phyloP scores from a whole-genome alignment of 2,113 vertebrate genomes.

The Percina caprodes region DNA sequence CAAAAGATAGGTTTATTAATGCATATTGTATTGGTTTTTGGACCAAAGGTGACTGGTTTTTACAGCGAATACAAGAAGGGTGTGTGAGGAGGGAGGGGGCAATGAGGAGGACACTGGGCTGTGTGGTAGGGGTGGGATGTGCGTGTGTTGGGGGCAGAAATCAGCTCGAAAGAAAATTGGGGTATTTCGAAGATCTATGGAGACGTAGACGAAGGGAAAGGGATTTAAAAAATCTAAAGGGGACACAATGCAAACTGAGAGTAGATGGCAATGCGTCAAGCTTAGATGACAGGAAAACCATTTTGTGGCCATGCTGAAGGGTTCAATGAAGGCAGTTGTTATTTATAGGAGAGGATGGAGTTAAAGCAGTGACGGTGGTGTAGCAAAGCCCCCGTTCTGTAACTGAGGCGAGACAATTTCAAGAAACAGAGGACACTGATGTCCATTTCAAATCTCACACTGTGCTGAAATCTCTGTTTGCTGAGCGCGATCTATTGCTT shows the following conservation, averaged over 20 bases:
- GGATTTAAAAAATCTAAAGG: constrained; percentile 51
- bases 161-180: constrained; percentile 67
- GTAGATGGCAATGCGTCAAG: constrained; percentile 72
- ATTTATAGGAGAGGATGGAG: constrained; percentile 68
- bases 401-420: constrained; percentile 27
- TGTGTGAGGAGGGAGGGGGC: constrained; percentile 70
- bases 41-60: constrained; percentile 62
- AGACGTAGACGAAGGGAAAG: constrained; percentile 21
- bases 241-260: constrained; percentile 59
- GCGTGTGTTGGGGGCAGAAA: constrained; percentile 65
- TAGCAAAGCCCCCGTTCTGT: constrained; percentile 19
- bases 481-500: constrained; percentile 50
- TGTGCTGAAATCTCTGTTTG: constrained; percentile 38
- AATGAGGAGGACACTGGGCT: constrained; percentile 63
- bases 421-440: constrained; percentile 42
- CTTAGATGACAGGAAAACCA: constrained; percentile 77
- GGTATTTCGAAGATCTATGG: constrained; percentile 65
- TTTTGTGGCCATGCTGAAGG: constrained; percentile 76
- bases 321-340: constrained; percentile 62
- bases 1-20: constrained; percentile 44
- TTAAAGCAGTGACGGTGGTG: constrained; percentile 40
- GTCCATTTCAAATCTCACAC: constrained; percentile 46
- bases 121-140: constrained; percentile 58
- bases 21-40: constrained; percentile 45
- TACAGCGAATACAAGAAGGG: constrained; percentile 76